Base-by-base conservation (phyloP, 2,888 invertebrate species). In the Ichneumoninae sp. region DNA sequence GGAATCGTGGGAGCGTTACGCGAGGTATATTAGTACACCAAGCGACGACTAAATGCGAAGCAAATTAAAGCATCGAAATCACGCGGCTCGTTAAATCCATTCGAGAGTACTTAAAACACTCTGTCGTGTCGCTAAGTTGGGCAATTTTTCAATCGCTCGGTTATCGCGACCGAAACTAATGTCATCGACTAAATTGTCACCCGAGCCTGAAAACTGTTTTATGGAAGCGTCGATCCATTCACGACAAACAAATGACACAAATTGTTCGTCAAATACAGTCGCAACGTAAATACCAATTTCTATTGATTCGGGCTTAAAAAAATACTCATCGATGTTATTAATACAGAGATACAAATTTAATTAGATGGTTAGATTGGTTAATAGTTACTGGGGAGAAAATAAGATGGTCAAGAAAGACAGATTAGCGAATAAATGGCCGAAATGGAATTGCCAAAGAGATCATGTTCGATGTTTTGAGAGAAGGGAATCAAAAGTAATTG, bases 41-140 rank as follows among this genome's bases (percentile, higher is more conserved):
- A 74, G 52, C 54, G 73, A 76, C 79, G 33, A 75, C 44, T 63
- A 57, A 84, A 84, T 81, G 30, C 19, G 73, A 33, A 19, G 65
- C 70, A 54, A 78, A 81, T 84, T 74, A 81, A 84, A 78, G 68
- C 81, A 65, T 71, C 40, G 74, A 57, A 74, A 70, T 84, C 74
- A 78, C 65, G 77, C 69, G 73, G 65, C 69, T 81, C 73, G 74
- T 81, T 81, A 47, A 81, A 74, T 70, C 50, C 70, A 78, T 40
- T 36, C 30, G 47, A 76, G 16, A 52, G 68, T 19, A 36, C 44
- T 77, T 68, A 60, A 69, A 22, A 30, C 70, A 71, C 71, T 74
- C 52, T 44, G 68, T 26, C 16, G 2, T 1, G 30, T 68, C 22
- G 40, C 6, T 13, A 50, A 74, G 40, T 44, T 60, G n/a, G 3